Evolutionary conservation across 2,113 vertebrate genomes (phyloP).

Genomic region (Pituophis catenifer): DNA sequence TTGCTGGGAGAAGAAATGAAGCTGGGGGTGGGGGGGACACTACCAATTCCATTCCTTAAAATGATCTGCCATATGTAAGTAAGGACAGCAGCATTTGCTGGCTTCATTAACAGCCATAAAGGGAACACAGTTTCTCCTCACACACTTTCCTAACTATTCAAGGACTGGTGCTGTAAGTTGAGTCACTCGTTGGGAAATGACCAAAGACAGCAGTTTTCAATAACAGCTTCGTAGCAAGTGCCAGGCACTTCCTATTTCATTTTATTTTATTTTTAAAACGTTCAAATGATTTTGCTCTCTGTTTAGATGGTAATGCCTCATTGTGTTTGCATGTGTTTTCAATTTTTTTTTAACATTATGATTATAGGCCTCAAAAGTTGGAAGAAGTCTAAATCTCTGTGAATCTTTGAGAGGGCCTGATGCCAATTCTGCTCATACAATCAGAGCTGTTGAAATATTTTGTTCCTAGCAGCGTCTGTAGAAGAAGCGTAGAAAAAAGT

Average conservation of each 20-base stretch:
- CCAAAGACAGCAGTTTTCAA: background rate
- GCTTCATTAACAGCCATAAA: background rate
- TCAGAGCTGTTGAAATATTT: background rate
- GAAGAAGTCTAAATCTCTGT: background rate
- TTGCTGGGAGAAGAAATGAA: background rate
- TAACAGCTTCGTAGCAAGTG: background rate
- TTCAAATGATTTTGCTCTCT: background rate
- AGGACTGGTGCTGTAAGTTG: background rate
- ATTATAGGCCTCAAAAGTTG: background rate
- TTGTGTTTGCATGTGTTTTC: background rate
- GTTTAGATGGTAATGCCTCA: background rate
- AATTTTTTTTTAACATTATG: background rate
- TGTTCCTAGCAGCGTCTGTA: background rate
- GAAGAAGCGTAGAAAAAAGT: background rate
- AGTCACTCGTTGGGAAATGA: background rate
- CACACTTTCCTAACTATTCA: background rate
- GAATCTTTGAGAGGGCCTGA: background rate
- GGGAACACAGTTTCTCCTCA: background rate
- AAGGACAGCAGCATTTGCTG: background rate
- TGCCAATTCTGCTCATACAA: background rate
- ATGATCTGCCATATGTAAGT: background rate
- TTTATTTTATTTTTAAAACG: background rate
- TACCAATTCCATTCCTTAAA: background rate
- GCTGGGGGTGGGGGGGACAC: background rate
- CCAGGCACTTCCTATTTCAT: background rate